A percentile compares a stretch with the other conserved stretches of the same genome.
Conservation (phyloP, 2,888 invertebrate genomes). For the Eilema caniola region DNA sequence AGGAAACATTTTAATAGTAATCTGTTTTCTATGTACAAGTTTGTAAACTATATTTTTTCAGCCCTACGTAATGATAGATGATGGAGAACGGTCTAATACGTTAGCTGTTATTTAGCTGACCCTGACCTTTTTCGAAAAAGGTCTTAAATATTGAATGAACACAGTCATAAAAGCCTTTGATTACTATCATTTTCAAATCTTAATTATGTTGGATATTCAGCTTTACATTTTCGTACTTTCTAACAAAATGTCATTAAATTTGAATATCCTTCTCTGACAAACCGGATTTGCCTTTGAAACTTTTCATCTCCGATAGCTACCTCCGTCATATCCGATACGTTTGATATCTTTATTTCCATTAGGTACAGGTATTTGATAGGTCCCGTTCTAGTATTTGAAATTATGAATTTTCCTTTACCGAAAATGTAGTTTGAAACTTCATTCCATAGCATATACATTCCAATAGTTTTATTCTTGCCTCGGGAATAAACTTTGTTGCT, state of each 20-base stretch:
- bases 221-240: background rate
- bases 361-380: conserved; percentile 10
- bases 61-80: too few relatives aligned
- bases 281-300: conserved; percentile 11
- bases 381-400: background rate
- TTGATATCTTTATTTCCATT: conserved; percentile 19
- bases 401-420: conserved; percentile 25
- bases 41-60: too few relatives aligned
- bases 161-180: too few relatives aligned
- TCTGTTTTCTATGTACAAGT: too few relatives aligned
- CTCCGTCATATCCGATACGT: background rate
- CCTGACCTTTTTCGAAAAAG: too few relatives aligned
- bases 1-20: too few relatives aligned
- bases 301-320: conserved; percentile 3
- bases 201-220: background rate
- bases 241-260: background rate
- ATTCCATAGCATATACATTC: conserved; percentile 41
- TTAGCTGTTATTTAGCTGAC: too few relatives aligned
- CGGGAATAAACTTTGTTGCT: conserved; percentile 49
- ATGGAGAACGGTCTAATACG: too few relatives aligned
- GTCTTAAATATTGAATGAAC: too few relatives aligned
- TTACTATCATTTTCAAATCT: too few relatives aligned
- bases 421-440: conserved; percentile 42
- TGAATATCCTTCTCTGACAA: background rate
- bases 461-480: conserved; percentile 54